Conservation (phyloP, 2,113 vertebrate genomes). For the Thunnus maccoyii region DNA sequence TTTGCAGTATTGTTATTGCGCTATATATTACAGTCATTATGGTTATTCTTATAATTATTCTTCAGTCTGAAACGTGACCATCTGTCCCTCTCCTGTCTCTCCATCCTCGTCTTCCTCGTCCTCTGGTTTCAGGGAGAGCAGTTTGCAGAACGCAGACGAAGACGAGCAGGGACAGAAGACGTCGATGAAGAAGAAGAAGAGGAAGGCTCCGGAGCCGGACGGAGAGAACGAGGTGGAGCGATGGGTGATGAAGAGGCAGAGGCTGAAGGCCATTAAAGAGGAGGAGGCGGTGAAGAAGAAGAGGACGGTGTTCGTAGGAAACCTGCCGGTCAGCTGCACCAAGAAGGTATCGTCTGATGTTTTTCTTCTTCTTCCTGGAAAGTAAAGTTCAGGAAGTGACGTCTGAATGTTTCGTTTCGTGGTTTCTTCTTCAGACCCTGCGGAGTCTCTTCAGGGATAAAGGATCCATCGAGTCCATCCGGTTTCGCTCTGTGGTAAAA, state of each 20-base stretch:
- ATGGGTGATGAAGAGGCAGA: constrained; percentile 60
- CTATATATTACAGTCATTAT: no score
- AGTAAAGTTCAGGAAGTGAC: no score
- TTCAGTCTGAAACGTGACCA: background rate
- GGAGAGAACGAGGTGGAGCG: constrained; percentile 3
- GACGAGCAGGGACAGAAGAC: constrained; percentile 65
- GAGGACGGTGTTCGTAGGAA: constrained; percentile 92
- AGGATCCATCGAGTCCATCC: constrained; percentile 91
- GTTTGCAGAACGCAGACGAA: constrained; percentile 87
- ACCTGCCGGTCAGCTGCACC: constrained; percentile 89
- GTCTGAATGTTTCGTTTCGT: constrained; percentile 9
- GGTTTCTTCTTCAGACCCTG: constrained; percentile 82
- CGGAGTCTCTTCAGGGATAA: constrained; percentile 88
- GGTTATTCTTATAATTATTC: no score
- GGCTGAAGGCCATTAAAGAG: constrained; percentile 27
- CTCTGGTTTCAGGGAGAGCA: constrained; percentile 82
- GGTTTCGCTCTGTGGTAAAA: constrained; percentile 94
- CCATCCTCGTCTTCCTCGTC: background rate
- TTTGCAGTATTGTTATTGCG: no score
- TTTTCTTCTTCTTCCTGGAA: background rate
- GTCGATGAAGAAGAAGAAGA: constrained; percentile 58
- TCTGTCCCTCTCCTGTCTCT: background rate
- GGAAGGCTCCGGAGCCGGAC: constrained; percentile 10
- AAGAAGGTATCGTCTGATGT: constrained; percentile 83
- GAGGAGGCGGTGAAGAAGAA: constrained; percentile 46